Conservation (phyloP, 2,797 vertebrate genomes). For the Sebastolobus alascanus region DNA sequence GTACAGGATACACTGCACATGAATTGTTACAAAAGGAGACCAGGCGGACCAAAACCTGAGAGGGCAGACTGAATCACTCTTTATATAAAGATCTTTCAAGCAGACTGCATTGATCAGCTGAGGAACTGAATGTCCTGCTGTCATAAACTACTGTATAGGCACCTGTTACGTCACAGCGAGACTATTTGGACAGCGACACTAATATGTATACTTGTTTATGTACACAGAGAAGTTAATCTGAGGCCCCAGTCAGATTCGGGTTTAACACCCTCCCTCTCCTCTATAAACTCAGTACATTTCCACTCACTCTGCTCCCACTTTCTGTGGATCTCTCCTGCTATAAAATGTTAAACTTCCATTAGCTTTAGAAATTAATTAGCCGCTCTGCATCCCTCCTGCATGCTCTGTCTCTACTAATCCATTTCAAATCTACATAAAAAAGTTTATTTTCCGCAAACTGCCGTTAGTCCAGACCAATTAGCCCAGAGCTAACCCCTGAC, state of each 20-base stretch:
- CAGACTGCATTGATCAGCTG: constrained; percentile 10
- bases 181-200: constrained; percentile 65
- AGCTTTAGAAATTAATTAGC: constrained; percentile 1
- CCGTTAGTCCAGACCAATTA: constrained; percentile 59
- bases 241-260: constrained; percentile 74
- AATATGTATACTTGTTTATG: constrained; percentile 80
- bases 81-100: constrained; percentile 10
- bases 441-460: constrained; percentile 5
- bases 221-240: constrained; percentile 72
- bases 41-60: not conserved
- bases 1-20: too few relatives aligned
- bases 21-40: too few relatives aligned
- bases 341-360: constrained; percentile 37
- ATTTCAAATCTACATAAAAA: not conserved
- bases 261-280: constrained; percentile 53
- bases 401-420: constrained; percentile 6
- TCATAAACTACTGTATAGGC: constrained; percentile 40
- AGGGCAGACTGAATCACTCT: constrained; percentile 9
- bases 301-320: constrained; percentile 63
- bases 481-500: constrained; percentile 45
- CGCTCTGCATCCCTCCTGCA: not conserved
- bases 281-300: constrained; percentile 81
- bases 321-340: constrained; percentile 23
- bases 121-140: constrained; percentile 41
- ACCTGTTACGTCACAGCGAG: constrained; percentile 58